These are phyloP conservation scores for Pollachius pollachius DNA, from an alignment of 2,113 vertebrate species.

Conservation along the genomic window DNA sequence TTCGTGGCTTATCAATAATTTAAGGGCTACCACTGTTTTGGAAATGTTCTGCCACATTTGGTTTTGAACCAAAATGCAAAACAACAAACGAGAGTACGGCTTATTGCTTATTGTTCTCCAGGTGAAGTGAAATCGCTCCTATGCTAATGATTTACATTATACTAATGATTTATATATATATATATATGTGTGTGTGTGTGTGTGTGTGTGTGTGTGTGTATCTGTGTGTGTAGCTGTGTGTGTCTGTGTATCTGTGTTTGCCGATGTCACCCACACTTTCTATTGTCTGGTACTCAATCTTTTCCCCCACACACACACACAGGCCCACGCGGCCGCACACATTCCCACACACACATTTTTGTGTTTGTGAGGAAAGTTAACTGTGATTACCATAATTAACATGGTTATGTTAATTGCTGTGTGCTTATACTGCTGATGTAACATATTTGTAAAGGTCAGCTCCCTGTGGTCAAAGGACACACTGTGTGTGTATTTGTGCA, in stretches of 20 bases:
- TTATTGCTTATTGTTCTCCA: too few relatives aligned
- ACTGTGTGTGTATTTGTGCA: neutral
- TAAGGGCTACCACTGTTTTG: too few relatives aligned
- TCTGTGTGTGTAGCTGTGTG: constrained; percentile 1
- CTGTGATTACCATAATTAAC: constrained; percentile 56
- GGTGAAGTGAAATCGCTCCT: too few relatives aligned
- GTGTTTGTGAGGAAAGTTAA: constrained; percentile 15
- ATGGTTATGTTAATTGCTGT: constrained; percentile 49
- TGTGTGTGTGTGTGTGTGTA: constrained; percentile 1
- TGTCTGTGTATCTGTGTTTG: neutral
- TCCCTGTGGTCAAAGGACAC: constrained; percentile 20
- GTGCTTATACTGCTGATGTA: constrained; percentile 52
- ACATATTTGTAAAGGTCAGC: constrained; percentile 53
- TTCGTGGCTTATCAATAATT: too few relatives aligned
- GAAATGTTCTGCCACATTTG: too few relatives aligned
- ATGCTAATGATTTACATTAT: too few relatives aligned
- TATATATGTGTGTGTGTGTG: neutral
- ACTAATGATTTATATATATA: neutral
- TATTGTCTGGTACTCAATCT: too few relatives aligned
- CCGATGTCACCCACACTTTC: neutral
- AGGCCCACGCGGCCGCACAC: neutral
- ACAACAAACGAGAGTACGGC: too few relatives aligned
- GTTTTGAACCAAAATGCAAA: too few relatives aligned
- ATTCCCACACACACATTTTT: neutral
- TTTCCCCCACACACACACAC: neutral